Evolutionary conservation across 2,888 invertebrate genomes (phyloP).

Genomic region (Yponomeuta plumbellus): DNA sequence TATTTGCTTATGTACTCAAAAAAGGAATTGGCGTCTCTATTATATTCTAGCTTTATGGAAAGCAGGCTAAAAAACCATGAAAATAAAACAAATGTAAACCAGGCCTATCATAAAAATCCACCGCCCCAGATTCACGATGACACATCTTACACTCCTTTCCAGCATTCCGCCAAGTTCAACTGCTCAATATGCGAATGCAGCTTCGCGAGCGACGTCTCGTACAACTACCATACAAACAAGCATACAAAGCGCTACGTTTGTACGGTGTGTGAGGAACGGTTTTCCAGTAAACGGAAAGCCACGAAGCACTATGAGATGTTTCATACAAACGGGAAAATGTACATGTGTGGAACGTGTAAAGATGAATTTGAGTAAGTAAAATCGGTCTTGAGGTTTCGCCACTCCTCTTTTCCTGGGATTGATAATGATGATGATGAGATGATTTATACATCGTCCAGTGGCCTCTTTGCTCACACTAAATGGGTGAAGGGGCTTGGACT

Average conservation of each 20-base stretch:
- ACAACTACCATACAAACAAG: conserved; percentile 47
- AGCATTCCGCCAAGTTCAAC: conserved; percentile 28
- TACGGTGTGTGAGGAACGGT: conserved; percentile 30
- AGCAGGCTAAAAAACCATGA: no score
- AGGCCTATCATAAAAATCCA: neutral
- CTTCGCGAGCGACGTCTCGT: conserved; percentile 45
- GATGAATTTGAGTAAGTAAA: conserved; percentile 10
- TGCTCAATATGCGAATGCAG: conserved; percentile 49
- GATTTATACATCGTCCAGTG: no score
- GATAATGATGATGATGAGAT: no score
- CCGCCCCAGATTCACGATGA: neutral
- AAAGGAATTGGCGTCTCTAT: no score
- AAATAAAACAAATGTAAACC: no score
- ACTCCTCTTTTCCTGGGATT: no score
- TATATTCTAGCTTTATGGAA: no score
- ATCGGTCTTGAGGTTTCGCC: no score
- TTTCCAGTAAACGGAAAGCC: conserved; percentile 33
- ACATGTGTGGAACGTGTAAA: neutral
- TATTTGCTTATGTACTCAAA: no score
- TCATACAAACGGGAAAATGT: neutral
- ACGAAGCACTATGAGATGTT: conserved; percentile 36
- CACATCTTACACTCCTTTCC: neutral
- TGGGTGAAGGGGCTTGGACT: no score
- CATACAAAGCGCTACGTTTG: conserved; percentile 47
- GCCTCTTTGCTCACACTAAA: no score